Evolutionary conservation across 37 sponge, comb jelly and placozoan genomes (phyloP), one percentile per base, ranked within the genome.

Genomic region (Tethya wilhelma): DNA sequence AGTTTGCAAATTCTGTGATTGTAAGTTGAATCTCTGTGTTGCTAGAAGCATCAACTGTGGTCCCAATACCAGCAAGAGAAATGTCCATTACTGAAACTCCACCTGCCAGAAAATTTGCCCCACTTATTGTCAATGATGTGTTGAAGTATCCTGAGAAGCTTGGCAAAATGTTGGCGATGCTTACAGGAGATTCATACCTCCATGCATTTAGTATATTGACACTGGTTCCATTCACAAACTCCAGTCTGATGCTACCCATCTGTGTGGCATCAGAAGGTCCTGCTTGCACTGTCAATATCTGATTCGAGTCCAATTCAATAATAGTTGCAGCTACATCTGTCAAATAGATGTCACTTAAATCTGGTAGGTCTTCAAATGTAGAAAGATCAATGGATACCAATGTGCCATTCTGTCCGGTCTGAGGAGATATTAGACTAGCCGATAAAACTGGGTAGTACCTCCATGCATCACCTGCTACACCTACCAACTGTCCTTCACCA

Each of bases 321-420:
- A 63, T 55, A 2, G 4, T 57, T 25, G 73, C 82, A 38, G 37
- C 30, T 2, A 82, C 60, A 2, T 58, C 78, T 42, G 71, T 58
- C 17, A 88, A 42, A 26, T 20, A 22, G 23, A 88, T 78, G n/a
- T 26, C 20, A 5, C 53, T 33, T 20, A 86, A 55, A 31, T 22
- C 33, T 19, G 44, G 63, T 7, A 42, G 22, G 22, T 0, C 0
- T 4, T 57, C n/a, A 0, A 82, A 41, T 31, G 66, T 26, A 25
- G 70, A 25, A 2, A 81, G 41, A 19, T 75, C 55, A 30, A 93
- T 89, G 1, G 44, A 56, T 22, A 93, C 94, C 0, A 64, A 0
- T 0, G 94, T 89, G 22, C 94, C 94, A 30, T 85, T 86, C 31
- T 86, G 79, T 1, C 94, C 94, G 1, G 77, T 64, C 5, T 23